phyloP scores from a whole-genome alignment of 2,888 invertebrate genomes.

The Pemphredon lugubris region DNA sequence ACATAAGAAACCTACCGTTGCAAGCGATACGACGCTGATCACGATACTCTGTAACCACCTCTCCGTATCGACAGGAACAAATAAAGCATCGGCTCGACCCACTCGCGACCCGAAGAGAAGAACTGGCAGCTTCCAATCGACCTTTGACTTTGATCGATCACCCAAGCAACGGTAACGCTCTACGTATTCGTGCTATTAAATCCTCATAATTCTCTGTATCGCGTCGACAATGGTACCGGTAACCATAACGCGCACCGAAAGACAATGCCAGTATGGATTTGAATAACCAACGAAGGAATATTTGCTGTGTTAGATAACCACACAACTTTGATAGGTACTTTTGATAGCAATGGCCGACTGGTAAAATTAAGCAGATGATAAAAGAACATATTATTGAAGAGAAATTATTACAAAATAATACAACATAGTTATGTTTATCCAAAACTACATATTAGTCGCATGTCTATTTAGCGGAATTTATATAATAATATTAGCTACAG shows the following conservation, averaged over 20 bases:
- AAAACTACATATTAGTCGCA: too few species aligned
- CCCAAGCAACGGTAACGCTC: constrained; percentile 19
- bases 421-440: too few species aligned
- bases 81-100: constrained; percentile 56
- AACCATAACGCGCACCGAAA: constrained; percentile 3
- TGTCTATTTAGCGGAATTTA: too few species aligned
- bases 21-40: constrained; percentile 33
- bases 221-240: constrained; percentile 23
- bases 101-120: constrained; percentile 46
- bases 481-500: too few species aligned
- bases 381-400: too few species aligned
- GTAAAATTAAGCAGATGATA: too few species aligned
- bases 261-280: constrained; percentile 13
- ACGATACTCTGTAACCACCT: constrained; percentile 54
- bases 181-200: constrained; percentile 59
- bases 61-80: constrained; percentile 62
- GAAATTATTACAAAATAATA: too few species aligned
- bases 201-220: constrained; percentile 47
- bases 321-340: too few species aligned
- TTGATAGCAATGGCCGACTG: too few species aligned
- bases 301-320: too few species aligned
- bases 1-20: constrained; percentile 36
- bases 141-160: constrained; percentile 70
- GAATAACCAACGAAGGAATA: neutral
- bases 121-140: constrained; percentile 61